phyloP scores from a whole-genome alignment of 53 echinoderm and acorn worm species.

The Hippasteria phrygiana region DNA sequence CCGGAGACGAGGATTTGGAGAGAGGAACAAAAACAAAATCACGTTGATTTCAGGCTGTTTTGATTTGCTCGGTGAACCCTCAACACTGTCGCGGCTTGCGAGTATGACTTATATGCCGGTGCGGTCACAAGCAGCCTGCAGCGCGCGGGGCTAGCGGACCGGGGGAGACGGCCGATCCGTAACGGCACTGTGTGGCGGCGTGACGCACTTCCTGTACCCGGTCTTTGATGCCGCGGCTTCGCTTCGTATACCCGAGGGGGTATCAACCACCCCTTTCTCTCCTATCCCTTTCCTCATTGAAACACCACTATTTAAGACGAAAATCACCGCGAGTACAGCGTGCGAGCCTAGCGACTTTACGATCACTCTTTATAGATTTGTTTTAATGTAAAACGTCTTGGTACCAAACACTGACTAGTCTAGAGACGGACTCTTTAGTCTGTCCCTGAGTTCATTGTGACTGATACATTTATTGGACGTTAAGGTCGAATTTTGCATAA shows the following conservation, averaged over 20 bases:
- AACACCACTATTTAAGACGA: not conserved
- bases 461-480: no score
- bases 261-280: not conserved
- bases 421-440: no score
- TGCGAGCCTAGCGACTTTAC: no score
- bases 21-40: not conserved
- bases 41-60: conserved; percentile 37
- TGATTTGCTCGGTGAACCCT: conserved; percentile 15
- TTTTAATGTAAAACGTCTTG: no score
- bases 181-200: not conserved
- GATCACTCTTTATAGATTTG: no score
- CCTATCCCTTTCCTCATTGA: not conserved
- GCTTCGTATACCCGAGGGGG: conserved; percentile 19
- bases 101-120: not conserved
- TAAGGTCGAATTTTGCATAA: no score
- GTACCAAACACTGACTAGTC: no score
- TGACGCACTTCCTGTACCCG: conserved; percentile 62
- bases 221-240: conserved; percentile 42
- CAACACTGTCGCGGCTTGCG: not conserved
- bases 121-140: no score
- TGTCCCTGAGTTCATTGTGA: no score
- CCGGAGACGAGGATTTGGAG: conserved; percentile 19
- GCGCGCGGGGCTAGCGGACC: no score
- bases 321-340: not conserved
- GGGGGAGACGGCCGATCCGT: conserved; percentile 8